Base-by-base conservation (phyloP, 2,888 invertebrate species). In the Cistogaster globosa region DNA sequence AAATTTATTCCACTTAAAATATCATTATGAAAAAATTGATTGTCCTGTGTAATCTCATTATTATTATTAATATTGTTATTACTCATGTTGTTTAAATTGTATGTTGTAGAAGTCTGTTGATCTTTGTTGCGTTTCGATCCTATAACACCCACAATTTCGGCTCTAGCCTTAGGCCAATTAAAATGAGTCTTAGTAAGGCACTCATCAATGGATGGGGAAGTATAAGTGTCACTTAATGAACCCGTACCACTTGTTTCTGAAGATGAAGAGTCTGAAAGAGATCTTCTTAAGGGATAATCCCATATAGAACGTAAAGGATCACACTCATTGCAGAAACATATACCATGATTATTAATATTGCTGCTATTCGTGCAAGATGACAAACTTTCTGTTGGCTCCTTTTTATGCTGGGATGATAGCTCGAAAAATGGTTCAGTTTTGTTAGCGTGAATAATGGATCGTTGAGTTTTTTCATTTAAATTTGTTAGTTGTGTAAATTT, bases 231-330 rank as follows among this genome's bases (percentile, higher is more conserved):
- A 80, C 89, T 89, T 48, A 84, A 38, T 11, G 83, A 83, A n/a
- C 84, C 55, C 0, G 80, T 83, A 20, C 86, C 89, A 84, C 89
- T 90, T 71, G 87, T 87, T 5, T 88, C 87, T 4, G 88, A 87
- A 20, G 89, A 90, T 5, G 92, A 90, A 78, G 92, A 92, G 87
- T 92, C 92, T 4, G 93, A 92, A 20, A 89, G 89, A 3, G 93
- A 92, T 71, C 92, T 90, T 18, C 92, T 89, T 55, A 93, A 80
- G 11, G 93, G 92, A 87, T 92, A 92, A 84, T 92, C 93, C 93
- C 93, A 93, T 22, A 93, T 90, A 2, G 90, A 90, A 68, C 92
- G 90, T 60, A 92, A 87, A 8, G 93, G 93, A 90, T 93, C 92
- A 77, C 93, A 93, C 57, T 89, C 88, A 6, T 87, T 87, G 67